Evolutionary conservation across 2,113 vertebrate genomes (phyloP), one percentile per base, ranked within the genome.

Genomic region (Hippocampus mohnikei): DNA sequence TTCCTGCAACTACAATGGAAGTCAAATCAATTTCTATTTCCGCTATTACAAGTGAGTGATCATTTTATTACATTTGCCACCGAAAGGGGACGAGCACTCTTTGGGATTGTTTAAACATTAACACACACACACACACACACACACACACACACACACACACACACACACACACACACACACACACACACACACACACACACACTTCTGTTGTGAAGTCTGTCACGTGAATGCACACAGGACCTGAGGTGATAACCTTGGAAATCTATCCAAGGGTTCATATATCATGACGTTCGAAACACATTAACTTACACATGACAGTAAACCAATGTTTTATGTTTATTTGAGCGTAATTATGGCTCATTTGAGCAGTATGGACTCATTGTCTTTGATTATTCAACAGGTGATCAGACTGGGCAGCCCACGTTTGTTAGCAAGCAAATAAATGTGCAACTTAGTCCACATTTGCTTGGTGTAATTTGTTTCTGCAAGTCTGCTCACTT

Each of bases 311-410:
- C 73, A 66, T 87, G 84, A 85, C 84, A 85, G 84, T 70, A 83
- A 86, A 81, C 82, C 88, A 83, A 89, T 90, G 83, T 56, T 81
- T 90, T 77, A 81, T 79, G 74, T 77, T 83, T 76, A 82, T 80
- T 76, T 84, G 83, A 82, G 86, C 79, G 66, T 84, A 87, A 91
- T 88, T 87, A 88, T 82, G 73, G 81, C 77, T 89, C 85, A 88
- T 87, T 83, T 79, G 71, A 79, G 70, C 79, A 88, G 68, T 91
- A 90, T 90, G 88, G 87, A 91, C 88, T 74, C 77, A 68, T 72
- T 66, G 55, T 67, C 72, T 84, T 84, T 78, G 72, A 88, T 87
- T 79, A 68, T 71, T 75, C 69, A 60, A 60, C 64, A 73, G 74
- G 55, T 74, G 68, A 70, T 27, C 68, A 66, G 81, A 68, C 52